Conservation (phyloP, 1,140 invertebrate genomes). For the Bursaphelenchus mucronatus region DNA sequence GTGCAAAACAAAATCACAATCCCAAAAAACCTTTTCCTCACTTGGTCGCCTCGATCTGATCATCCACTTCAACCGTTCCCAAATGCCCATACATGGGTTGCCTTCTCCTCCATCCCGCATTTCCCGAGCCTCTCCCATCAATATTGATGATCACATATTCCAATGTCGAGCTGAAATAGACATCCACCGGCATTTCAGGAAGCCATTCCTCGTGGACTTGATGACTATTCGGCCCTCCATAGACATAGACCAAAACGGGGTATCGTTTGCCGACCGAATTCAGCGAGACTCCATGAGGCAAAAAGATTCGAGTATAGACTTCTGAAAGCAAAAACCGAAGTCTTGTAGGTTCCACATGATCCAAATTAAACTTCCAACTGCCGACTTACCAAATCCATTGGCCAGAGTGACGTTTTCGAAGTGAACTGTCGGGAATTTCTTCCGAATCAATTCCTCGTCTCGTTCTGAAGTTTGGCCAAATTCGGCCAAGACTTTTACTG, state of each 20-base stretch:
- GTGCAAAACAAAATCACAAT: too few relatives aligned
- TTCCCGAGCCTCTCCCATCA: conserved; percentile 53
- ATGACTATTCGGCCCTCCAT: conserved; percentile 49
- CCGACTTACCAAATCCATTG: conserved; percentile 38
- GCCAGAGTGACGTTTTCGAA: conserved; percentile 48
- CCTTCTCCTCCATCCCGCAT: conserved; percentile 49
- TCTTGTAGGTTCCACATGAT: conserved; percentile 5
- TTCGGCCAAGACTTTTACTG: conserved; percentile 18
- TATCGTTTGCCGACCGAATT: conserved; percentile 34
- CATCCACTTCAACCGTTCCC: conserved; percentile 59
- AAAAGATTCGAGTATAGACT: conserved; percentile 36
- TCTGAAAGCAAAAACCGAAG: conserved; percentile 26
- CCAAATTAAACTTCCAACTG: conserved; percentile 16
- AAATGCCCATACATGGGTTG: conserved; percentile 54
- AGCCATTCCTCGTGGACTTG: conserved; percentile 53
- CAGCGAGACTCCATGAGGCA: conserved; percentile 36
- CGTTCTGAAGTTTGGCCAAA: conserved; percentile 40
- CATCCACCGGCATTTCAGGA: conserved; percentile 30
- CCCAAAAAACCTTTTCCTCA: conserved; percentile 16
- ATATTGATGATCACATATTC: conserved; percentile 52
- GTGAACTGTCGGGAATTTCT: conserved; percentile 37
- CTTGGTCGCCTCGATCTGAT: conserved; percentile 52
- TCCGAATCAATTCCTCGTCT: conserved; percentile 33
- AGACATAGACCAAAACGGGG: conserved; percentile 35
- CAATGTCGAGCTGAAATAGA: conserved; percentile 44